Base-by-base conservation (phyloP, 2,888 invertebrate genomes). In the Orchestes rusci region DNA sequence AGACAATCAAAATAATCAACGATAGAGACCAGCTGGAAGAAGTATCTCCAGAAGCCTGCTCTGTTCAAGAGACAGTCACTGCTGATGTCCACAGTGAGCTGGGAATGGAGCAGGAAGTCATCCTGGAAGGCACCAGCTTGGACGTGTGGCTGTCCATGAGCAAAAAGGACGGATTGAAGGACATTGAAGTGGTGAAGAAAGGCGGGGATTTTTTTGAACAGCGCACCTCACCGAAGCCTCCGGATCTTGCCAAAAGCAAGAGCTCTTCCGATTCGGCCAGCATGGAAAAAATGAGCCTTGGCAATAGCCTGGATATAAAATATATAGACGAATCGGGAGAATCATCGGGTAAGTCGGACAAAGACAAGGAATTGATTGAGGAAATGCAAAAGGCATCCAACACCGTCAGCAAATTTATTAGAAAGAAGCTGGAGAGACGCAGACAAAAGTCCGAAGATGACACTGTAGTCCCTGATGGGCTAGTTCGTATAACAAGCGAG, bases 401-500 rank as follows among this genome's bases (percentile, higher is more conserved):
- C 27, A 66, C 63, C 3, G 63, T 68, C 2, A 60, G 63, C 30
- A 66, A 65, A 51, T 61, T 64, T 43, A 43, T 68, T 19, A 53
- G 54, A 29, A 65, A 57, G 40, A 69, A 68, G 55, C 43, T 67
- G 13, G 66, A 65, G 50, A 62, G 57, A 39, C 54, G 60, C n/a
- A 51, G 57, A 42, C 39, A 46, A 13, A 43, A 51, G 32, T 48
- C 47, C 10, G 50, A 52, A 16, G 54, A 54, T 35, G 56, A 73
- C 77, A 44, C 71, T 76, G 18, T 77, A 76, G 57, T 73, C 74
- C 48, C 72, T 73, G 53, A 56, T 39, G 49, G 51, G 44, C 32
- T 56, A 45, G 54, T 64, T 3, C 55, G 73, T 40, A 69, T 77
- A 48, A 76, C 75, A 2, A 82, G 82, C 54, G 80, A 78, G 57